phyloP scores from a whole-genome alignment of 1,140 invertebrate genomes.

The Polypedilum pembai region DNA sequence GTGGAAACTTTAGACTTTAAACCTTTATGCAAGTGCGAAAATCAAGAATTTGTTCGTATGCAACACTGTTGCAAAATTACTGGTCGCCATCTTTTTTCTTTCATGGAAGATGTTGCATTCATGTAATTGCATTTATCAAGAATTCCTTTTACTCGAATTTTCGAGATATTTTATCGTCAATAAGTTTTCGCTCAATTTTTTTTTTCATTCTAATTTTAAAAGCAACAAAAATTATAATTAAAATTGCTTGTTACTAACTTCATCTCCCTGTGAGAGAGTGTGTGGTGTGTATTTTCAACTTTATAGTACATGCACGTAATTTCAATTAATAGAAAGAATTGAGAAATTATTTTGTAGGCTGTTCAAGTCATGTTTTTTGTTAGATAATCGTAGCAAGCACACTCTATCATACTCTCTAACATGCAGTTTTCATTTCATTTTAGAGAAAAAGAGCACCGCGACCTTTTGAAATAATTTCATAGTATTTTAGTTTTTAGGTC shows the following conservation, averaged over 20 bases:
- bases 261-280: no score
- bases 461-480: background rate
- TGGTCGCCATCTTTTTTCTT: background rate
- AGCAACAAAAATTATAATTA: no score
- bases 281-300: background rate
- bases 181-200: no score
- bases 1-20: background rate
- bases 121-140: no score
- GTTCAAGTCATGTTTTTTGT: conserved; percentile 9
- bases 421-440: background rate
- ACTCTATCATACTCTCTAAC: no score
- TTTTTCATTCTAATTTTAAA: no score
- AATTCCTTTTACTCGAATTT: no score
- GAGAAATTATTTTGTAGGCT: conserved; percentile 12
- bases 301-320: conserved; percentile 1
- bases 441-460: background rate
- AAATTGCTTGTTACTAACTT: no score
- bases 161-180: no score
- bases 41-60: background rate
- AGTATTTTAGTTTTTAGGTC: background rate
- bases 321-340: conserved; percentile 15
- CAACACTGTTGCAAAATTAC: background rate
- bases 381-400: background rate
- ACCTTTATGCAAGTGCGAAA: background rate
- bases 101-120: no score